Percentiles rank a stretch among this genome's conserved stretches.
phyloP scores from a whole-genome alignment of 2,797 vertebrate genomes.

The Melanotaenia trifasciata region DNA sequence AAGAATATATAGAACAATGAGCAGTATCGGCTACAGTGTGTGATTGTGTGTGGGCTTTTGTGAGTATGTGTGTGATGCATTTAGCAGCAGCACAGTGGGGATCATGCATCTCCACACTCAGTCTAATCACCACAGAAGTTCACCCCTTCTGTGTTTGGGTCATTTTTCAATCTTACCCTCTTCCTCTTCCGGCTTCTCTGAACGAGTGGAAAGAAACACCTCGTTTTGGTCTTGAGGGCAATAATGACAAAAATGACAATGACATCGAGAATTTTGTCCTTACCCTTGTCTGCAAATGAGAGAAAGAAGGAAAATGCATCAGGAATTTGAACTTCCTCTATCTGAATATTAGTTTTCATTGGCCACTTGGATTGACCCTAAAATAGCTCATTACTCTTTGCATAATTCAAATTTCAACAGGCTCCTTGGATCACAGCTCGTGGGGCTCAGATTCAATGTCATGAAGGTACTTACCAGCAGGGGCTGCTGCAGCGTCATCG shows the following conservation, averaged over 20 bases:
- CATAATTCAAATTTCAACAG: constrained; percentile 38
- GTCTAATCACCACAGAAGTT: constrained; percentile 72
- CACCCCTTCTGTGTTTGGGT: constrained; percentile 72
- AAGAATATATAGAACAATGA: constrained; percentile 8
- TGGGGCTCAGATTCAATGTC: constrained; percentile 45
- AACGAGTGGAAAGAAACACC: constrained; percentile 52
- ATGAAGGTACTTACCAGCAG: constrained; percentile 77
- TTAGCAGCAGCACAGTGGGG: not conserved
- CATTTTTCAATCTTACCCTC: constrained; percentile 71
- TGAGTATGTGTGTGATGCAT: constrained; percentile 19
- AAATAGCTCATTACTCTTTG: constrained; percentile 27
- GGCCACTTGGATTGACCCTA: constrained; percentile 12
- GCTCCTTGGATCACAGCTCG: constrained; percentile 33
- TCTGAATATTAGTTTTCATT: constrained; percentile 23
- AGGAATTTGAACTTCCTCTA: constrained; percentile 21
- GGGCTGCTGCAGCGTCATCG: constrained; percentile 68
- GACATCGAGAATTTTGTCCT: constrained; percentile 30
- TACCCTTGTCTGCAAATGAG: constrained; percentile 70
- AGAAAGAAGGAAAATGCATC: constrained; percentile 9
- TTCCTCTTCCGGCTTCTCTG: constrained; percentile 68
- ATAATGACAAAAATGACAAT: constrained; percentile 3
- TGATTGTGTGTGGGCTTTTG: not conserved
- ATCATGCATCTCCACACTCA: constrained; percentile 72
- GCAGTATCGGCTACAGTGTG: not conserved
- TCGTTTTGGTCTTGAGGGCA: constrained; percentile 24